Evolutionary conservation across 2,888 invertebrate species (phyloP), one percentile per base, ranked within the genome.

Genomic region (Agrenia bidenticulata): DNA sequence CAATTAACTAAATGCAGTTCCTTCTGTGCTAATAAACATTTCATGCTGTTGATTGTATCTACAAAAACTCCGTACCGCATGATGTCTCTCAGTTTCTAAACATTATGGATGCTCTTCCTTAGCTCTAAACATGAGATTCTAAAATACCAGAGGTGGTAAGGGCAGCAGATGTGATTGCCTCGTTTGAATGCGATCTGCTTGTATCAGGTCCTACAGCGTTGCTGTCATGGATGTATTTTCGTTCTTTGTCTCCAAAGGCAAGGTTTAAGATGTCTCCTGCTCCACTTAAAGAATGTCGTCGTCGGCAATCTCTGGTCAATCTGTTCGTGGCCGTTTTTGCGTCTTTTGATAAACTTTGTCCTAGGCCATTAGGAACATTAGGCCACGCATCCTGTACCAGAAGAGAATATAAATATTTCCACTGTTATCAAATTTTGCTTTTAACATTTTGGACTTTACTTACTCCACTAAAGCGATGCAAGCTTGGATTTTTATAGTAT

Each of bases 401-500:
- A n/a, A n/a, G n/a, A n/a, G n/a, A n/a, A n/a, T n/a, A n/a, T n/a
- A n/a, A n/a, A n/a, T n/a, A n/a, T 19, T 58, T 24, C 23, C 17
- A 58, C 13, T 23, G 9, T 19, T 24, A 58, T 42, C 19, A 24
- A 9, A n/a, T n/a, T n/a, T n/a, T n/a, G n/a, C n/a, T n/a, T n/a
- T n/a, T n/a, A n/a, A n/a, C n/a, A n/a, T n/a, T n/a, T n/a, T n/a
- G n/a, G n/a, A n/a, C n/a, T n/a, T n/a, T n/a, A 58, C 57, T 54
- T 69, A 63, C 72, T 59, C 50, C 37, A 49, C 54, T 45, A 60
- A 78, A 80, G 75, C 83, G 82, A 76, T 84, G 84, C 64, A 84
- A 79, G 77, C 83, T 84, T 19, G 84, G 84, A 77, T 84, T 83
- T 67, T 82, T 65, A 69, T 76, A 77, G 66, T 58, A 39, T 32